phyloP scores from a whole-genome alignment of 2,113 vertebrate species.

The Phrynosoma blainvillii region DNA sequence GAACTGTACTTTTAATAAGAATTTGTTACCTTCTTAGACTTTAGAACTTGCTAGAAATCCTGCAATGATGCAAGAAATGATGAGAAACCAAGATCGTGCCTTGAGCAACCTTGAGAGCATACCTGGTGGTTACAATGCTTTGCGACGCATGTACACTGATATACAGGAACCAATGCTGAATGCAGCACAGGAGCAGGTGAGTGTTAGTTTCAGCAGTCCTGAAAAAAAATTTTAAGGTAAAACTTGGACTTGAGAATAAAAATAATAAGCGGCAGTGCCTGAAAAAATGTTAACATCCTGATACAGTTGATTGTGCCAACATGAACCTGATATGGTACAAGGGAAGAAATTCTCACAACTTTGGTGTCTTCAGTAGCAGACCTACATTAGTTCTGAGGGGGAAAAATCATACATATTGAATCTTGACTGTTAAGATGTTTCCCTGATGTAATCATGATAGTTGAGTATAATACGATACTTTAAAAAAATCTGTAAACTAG shows the following conservation, averaged over 20 bases:
- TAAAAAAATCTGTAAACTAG: neutral
- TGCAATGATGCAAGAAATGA: slow-evolving; percentile 89
- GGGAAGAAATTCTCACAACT: neutral
- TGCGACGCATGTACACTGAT: slow-evolving; percentile 84
- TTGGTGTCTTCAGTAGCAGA: too few species aligned
- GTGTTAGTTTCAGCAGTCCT: neutral
- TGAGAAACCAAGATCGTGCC: slow-evolving; percentile 85
- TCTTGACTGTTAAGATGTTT: neutral
- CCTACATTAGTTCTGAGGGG: neutral
- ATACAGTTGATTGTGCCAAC: neutral
- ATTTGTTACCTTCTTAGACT: slow-evolving; percentile 72
- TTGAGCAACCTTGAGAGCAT: slow-evolving; percentile 86
- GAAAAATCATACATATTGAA: neutral
- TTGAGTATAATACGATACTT: neutral
- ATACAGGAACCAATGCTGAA: slow-evolving; percentile 86
- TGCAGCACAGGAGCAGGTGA: slow-evolving; percentile 84
- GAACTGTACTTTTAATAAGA: neutral
- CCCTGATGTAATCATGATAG: neutral
- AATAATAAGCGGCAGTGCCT: too few species aligned
- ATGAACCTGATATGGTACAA: neutral
- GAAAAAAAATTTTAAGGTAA: neutral
- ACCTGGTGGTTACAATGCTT: slow-evolving; percentile 84
- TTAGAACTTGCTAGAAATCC: slow-evolving; percentile 86
- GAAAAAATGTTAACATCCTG: neutral
- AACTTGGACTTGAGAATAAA: neutral